These are phyloP conservation scores for Littorina saxatilis DNA, from an alignment of 1,140 invertebrate genomes.

Conservation along the genomic window DNA sequence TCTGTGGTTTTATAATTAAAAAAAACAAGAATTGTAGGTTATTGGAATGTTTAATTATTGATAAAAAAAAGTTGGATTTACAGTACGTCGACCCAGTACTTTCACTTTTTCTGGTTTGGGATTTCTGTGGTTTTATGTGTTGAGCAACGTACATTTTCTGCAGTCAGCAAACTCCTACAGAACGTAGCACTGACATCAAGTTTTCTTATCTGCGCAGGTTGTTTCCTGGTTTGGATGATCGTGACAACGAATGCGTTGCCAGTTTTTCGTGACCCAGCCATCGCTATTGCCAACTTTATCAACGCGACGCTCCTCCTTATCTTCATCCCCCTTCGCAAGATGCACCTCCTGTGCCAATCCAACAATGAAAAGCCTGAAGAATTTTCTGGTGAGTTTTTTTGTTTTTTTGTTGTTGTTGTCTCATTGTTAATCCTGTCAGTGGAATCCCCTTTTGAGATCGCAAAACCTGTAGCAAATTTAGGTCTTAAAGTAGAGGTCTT, in stretches of 20 bases:
- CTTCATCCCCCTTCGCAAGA: conserved; percentile 73
- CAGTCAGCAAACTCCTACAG: too few relatives aligned
- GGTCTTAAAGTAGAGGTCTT: not conserved
- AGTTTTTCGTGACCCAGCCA: conserved; percentile 66
- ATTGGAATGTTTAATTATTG: too few relatives aligned
- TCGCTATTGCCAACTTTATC: conserved; percentile 74
- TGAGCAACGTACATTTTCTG: too few relatives aligned
- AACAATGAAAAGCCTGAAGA: conserved; percentile 49
- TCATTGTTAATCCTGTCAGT: not conserved
- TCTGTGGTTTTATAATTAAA: too few relatives aligned
- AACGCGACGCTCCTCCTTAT: conserved; percentile 73
- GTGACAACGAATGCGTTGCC: conserved; percentile 73
- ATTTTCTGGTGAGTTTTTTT: conserved; percentile 29
- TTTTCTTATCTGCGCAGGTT: conserved; percentile 53
- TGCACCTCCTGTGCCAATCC: conserved; percentile 65
- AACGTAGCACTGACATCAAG: too few relatives aligned
- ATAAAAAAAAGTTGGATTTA: too few relatives aligned
- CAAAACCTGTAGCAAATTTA: not conserved
- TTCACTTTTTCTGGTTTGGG: too few relatives aligned
- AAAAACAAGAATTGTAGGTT: too few relatives aligned
- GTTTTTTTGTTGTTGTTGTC: not conserved
- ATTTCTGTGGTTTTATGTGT: too few relatives aligned
- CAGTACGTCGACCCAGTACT: too few relatives aligned
- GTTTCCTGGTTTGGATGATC: conserved; percentile 76
- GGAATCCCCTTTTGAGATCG: not conserved